phyloP scores from a whole-genome alignment of 2,888 invertebrate genomes.

The Trachelus tabidus region DNA sequence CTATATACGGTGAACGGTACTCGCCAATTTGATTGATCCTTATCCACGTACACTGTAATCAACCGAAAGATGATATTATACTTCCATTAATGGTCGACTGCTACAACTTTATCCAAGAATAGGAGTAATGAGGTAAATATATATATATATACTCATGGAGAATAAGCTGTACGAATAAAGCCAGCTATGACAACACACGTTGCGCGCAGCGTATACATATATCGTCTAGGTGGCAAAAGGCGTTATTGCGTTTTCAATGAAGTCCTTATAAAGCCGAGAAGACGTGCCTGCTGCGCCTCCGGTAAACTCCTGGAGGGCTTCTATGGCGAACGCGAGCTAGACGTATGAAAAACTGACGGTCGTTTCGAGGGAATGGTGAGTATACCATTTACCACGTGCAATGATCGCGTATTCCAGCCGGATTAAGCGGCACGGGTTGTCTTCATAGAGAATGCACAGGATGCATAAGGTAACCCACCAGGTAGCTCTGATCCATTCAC shows the following conservation, averaged over 20 bases:
- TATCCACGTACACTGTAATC: neutral
- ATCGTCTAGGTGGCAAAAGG: neutral
- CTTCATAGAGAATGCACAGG: conserved; percentile 7
- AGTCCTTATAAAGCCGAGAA: conserved; percentile 52
- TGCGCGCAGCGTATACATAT: neutral
- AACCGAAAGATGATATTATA: neutral
- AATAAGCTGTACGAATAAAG: neutral
- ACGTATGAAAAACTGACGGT: conserved; percentile 33
- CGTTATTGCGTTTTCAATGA: conserved; percentile 45
- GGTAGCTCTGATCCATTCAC: conserved; percentile 2
- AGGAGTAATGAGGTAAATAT: neutral
- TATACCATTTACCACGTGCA: conserved; percentile 15
- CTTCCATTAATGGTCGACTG: neutral
- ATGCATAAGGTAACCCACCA: conserved; percentile 15
- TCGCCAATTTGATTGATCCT: neutral
- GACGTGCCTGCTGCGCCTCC: neutral
- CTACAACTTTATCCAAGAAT: neutral
- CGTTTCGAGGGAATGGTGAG: conserved; percentile 17
- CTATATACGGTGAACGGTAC: neutral
- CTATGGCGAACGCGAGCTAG: conserved; percentile 23
- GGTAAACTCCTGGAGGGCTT: neutral
- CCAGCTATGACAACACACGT: neutral
- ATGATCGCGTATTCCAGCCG: neutral
- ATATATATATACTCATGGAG: neutral
- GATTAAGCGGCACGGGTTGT: conserved; percentile 17